Conservation (phyloP, 2,113 vertebrate species). For the Phainopepla nitens region DNA sequence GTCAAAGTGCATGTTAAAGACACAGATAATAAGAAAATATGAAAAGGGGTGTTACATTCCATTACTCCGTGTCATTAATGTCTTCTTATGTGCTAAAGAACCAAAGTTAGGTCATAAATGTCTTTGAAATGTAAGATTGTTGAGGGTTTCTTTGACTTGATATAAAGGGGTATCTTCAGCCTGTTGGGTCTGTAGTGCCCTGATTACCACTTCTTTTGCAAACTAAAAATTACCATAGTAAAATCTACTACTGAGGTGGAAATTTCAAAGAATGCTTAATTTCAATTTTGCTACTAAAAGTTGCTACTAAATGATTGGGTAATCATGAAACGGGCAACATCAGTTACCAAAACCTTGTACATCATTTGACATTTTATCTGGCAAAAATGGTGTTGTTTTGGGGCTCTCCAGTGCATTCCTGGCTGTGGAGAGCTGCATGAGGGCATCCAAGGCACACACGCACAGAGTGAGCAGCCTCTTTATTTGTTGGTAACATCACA, state of each 20-base stretch:
- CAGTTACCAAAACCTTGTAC: not conserved
- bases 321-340: not conserved
- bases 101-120: slow-evolving; percentile 5
- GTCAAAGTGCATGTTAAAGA: not conserved
- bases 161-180: not conserved
- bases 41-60: not conserved
- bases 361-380: not conserved
- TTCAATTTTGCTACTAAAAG: not conserved
- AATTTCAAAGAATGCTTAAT: not conserved
- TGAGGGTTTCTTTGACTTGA: slow-evolving; percentile 52
- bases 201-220: not conserved
- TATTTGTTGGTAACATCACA: accelerated
- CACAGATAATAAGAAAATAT: not conserved
- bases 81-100: slow-evolving; percentile 29
- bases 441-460: not conserved
- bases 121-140: slow-evolving; percentile 24
- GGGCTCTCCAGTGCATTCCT: accelerated
- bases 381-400: not conserved
- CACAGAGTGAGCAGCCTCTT: accelerated
- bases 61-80: slow-evolving; percentile 21
- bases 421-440: not conserved
- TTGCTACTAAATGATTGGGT: not conserved
- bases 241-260: not conserved
- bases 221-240: not conserved
- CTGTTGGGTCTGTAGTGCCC: not conserved